These are phyloP conservation scores for Pseudocheirus occidentalis DNA, from an alignment of 2,797 vertebrate genomes.

Conservation along the genomic window DNA sequence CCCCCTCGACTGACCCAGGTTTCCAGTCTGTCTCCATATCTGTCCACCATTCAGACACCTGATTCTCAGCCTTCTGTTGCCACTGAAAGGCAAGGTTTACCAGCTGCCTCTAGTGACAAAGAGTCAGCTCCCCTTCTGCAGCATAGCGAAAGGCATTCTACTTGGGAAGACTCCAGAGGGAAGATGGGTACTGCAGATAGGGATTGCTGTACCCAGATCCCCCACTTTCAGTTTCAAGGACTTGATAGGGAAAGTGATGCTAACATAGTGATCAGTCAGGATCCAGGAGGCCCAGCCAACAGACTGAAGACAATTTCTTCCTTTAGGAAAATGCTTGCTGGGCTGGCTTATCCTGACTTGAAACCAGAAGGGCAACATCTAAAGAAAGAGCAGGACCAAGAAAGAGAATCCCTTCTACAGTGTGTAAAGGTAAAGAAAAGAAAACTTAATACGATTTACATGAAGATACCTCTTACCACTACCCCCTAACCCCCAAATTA, in stretches of 20 bases:
- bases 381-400: conserved; percentile 66
- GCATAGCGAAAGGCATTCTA: conserved; percentile 31
- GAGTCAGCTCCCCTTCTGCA: conserved; percentile 40
- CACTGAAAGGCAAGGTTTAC: conserved; percentile 52
- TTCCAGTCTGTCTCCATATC: conserved; percentile 87
- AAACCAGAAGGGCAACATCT: conserved; percentile 51
- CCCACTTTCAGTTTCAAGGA: neutral
- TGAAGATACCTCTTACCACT: neutral
- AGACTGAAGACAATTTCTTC: conserved; percentile 69
- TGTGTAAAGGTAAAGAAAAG: conserved; percentile 88
- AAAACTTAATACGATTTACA: neutral
- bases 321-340: conserved; percentile 79
- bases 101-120: conserved; percentile 49
- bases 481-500: neutral
- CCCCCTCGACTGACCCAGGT: conserved; percentile 89
- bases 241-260: conserved; percentile 21
- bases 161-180: neutral
- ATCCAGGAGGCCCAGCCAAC: neutral
- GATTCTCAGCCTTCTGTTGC: neutral
- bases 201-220: conserved; percentile 34
- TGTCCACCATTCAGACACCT: conserved; percentile 82
- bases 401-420: conserved; percentile 87
- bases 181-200: neutral
- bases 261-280: neutral
- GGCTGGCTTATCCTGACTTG: conserved; percentile 49